These are phyloP conservation scores for Caloenas nicobarica DNA, from an alignment of 2,113 vertebrate species.

Conservation along the genomic window DNA sequence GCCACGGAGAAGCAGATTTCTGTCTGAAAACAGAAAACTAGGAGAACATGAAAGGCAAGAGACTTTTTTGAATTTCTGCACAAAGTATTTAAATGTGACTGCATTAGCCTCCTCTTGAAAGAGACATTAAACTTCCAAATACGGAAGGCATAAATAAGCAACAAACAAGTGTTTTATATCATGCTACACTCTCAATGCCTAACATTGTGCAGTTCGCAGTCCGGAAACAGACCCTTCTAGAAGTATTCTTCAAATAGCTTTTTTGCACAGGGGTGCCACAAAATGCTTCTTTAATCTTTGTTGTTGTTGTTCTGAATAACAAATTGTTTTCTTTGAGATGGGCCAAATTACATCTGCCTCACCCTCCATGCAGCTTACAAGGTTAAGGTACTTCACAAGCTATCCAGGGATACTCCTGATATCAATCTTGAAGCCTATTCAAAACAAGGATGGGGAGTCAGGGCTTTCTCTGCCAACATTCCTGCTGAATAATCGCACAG, in stretches of 20 bases:
- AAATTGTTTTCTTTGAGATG: slow-evolving; percentile 62
- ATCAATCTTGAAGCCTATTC: slow-evolving; percentile 74
- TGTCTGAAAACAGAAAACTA: not conserved
- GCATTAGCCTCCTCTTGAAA: not conserved
- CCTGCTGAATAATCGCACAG: slow-evolving; percentile 69
- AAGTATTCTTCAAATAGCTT: not conserved
- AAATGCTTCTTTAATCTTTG: not conserved
- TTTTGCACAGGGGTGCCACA: not conserved
- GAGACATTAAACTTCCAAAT: not conserved
- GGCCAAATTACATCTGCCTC: slow-evolving; percentile 45
- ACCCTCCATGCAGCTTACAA: not conserved
- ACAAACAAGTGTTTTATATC: not conserved
- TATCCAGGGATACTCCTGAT: slow-evolving; percentile 60
- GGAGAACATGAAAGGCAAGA: not conserved
- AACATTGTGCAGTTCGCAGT: not conserved
- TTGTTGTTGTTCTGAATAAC: slow-evolving; percentile 50
- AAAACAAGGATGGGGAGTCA: slow-evolving; percentile 63
- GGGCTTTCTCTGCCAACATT: slow-evolving; percentile 68
- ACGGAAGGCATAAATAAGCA: not conserved
- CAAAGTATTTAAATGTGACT: not conserved
- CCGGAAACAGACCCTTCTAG: slow-evolving; percentile 12
- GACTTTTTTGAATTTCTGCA: not conserved
- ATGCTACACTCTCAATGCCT: not conserved
- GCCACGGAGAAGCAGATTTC: not conserved
- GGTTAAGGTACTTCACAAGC: slow-evolving; percentile 23